Conservation (phyloP, 2,113 vertebrate genomes). For the Cyprinodon variegatus region DNA sequence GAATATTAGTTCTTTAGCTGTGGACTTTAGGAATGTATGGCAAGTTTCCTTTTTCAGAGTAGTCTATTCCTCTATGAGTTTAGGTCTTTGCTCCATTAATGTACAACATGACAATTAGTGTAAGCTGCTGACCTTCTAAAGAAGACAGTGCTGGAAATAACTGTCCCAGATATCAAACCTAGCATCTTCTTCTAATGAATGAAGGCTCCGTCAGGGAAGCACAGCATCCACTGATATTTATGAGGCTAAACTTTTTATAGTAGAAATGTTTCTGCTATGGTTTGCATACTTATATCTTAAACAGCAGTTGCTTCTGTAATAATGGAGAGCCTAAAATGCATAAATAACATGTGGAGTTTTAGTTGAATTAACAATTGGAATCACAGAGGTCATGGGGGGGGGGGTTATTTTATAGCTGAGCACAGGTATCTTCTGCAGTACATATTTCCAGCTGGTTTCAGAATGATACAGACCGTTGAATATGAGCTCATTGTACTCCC, state of each 20-base stretch:
- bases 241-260: constrained; percentile 2
- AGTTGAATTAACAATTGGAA: constrained; percentile 15
- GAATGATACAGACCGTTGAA: constrained; percentile 56
- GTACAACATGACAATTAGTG: constrained; percentile 35
- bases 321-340: constrained; percentile 8
- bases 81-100: constrained; percentile 19
- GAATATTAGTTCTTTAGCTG: background rate
- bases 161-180: constrained; percentile 70
- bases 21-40: background rate
- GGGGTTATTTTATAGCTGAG: constrained; percentile 47
- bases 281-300: background rate
- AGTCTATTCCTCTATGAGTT: background rate
- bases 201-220: constrained; percentile 38
- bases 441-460: constrained; percentile 54
- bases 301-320: constrained; percentile 4
- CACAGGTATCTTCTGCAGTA: constrained; percentile 52
- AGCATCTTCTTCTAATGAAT: constrained; percentile 49
- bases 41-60: background rate
- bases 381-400: constrained; percentile 33
- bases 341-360: constrained; percentile 18
- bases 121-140: constrained; percentile 61
- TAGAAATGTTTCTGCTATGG: constrained; percentile 7
- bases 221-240: constrained; percentile 26
- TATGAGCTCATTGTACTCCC: constrained; percentile 70
- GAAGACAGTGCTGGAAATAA: constrained; percentile 62